Evolutionary conservation across 2,113 vertebrate genomes (phyloP).

Genomic region (Cyanoderma ruficeps): DNA sequence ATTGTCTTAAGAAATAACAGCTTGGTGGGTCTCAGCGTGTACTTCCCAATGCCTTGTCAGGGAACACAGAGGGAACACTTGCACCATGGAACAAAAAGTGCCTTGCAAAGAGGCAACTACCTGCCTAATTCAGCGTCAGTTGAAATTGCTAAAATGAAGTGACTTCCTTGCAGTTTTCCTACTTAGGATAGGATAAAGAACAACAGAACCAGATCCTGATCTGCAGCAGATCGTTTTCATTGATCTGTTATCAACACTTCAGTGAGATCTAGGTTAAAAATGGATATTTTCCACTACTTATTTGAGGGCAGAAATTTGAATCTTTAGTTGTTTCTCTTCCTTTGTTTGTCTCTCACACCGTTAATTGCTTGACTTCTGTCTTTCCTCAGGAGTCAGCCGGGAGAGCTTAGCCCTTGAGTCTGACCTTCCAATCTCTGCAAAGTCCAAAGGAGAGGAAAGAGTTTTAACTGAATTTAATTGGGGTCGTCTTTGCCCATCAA

Average conservation of each 20-base stretch:
- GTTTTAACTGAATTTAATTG: conserved; percentile 74
- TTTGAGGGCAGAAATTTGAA: not conserved
- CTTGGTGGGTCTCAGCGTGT: not conserved
- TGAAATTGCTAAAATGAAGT: not conserved
- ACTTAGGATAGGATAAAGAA: not conserved
- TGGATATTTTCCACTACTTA: not conserved
- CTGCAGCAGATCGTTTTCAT: not conserved
- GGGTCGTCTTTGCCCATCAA: conserved; percentile 72
- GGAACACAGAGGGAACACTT: not conserved
- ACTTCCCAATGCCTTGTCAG: not conserved
- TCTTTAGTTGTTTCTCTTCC: not conserved
- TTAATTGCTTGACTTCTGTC: conserved; percentile 65
- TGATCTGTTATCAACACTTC: not conserved
- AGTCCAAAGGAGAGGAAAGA: conserved; percentile 63
- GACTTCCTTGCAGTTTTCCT: not conserved
- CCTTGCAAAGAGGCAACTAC: not conserved
- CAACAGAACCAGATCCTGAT: not conserved
- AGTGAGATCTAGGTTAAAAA: not conserved
- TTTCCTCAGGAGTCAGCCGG: not conserved
- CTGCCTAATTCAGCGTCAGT: not conserved
- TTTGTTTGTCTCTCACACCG: conserved; percentile 39
- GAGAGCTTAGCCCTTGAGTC: conserved; percentile 66
- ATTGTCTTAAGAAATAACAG: not conserved
- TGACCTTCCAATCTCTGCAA: conserved; percentile 43
- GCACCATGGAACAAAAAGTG: not conserved